Base-by-base conservation (phyloP, 30 jellyfish, hydroid and myxozoan species). In the Catostylus mosaicus region DNA sequence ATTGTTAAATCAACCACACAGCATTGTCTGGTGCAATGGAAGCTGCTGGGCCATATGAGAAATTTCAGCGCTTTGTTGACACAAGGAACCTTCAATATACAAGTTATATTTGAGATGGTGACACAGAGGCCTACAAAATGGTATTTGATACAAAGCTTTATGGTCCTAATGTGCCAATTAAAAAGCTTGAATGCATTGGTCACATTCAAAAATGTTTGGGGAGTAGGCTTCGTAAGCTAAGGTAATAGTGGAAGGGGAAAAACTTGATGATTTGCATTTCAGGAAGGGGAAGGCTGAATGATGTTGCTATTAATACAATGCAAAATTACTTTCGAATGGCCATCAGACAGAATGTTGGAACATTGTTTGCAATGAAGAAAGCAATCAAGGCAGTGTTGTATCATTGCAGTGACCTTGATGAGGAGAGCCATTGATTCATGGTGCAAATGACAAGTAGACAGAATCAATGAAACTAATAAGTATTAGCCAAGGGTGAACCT, bases 1-100 rank as follows among this genome's bases (percentile, higher is more conserved):
- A 59, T 8, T 59, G 71, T 18, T 1, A 1, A 12, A 1, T 22
- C 11, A n/a, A 59, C 26, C 38, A 59, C 19, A 18, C 2, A 23
- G 71, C 11, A 0, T 59, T 37, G n/a, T 59, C 71, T 16, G 71
- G 40, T 2, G 36, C 71, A n/a, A 59, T 59, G 71, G 38, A 59
- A 27, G 71, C 19, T 9, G 71, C 11, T 9, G 71, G 71, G 11
- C 38, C 38, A 3, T 3, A 3, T 22, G 4, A 11, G 2, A 59
- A 19, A 24, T 59, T n/a, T 59, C 11, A 18, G 1, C n/a, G 71
- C n/a, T 59, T 37, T 1, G 7, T 27, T 16, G 16, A 7, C 8
- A 1, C 37, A 9, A n/a, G 37, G 26, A 20, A 59, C 7, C 38
- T 59, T 9, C 9, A 18, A 59, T 59, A 59, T 27, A 59, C 26